phyloP scores from a whole-genome alignment of 1,140 invertebrate species.

The Atta colombica region DNA sequence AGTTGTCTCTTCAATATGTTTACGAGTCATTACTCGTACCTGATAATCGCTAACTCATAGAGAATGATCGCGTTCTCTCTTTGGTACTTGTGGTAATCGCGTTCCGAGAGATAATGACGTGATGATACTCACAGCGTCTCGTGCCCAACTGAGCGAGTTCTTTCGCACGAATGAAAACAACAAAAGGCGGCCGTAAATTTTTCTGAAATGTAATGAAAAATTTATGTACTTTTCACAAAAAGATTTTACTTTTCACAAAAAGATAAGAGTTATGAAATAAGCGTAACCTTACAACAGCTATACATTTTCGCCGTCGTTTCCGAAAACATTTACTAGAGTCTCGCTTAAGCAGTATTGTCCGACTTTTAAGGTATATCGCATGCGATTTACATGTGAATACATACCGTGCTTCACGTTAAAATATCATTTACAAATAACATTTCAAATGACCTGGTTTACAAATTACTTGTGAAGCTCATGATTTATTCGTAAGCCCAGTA shows the following conservation, averaged over 20 bases:
- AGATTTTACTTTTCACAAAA: slow-evolving; percentile 11
- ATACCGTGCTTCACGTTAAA: slow-evolving; percentile 65
- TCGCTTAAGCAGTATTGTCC: slow-evolving; percentile 68
- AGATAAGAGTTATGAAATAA: slow-evolving; percentile 23
- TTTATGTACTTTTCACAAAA: slow-evolving; percentile 8
- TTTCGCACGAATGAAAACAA: neutral
- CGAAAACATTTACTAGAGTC: slow-evolving; percentile 42
- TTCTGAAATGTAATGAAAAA: slow-evolving; percentile 15
- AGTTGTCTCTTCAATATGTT: neutral
- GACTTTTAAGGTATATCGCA: slow-evolving; percentile 71
- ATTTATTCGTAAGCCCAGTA: neutral
- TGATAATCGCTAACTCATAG: slow-evolving; percentile 1
- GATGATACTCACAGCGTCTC: neutral
- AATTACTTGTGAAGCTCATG: slow-evolving; percentile 59
- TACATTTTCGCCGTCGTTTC: slow-evolving; percentile 20
- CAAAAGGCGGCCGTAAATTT: neutral
- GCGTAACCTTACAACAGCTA: neutral
- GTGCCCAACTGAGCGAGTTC: neutral
- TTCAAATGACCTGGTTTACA: slow-evolving; percentile 68
- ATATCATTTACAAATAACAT: slow-evolving; percentile 67
- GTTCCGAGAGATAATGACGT: neutral
- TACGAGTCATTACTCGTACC: neutral
- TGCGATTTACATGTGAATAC: slow-evolving; percentile 73
- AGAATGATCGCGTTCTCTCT: neutral
- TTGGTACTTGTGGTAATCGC: neutral